phyloP scores from a whole-genome alignment of 2,888 invertebrate genomes.

The Lordiphosa fenestrarum region DNA sequence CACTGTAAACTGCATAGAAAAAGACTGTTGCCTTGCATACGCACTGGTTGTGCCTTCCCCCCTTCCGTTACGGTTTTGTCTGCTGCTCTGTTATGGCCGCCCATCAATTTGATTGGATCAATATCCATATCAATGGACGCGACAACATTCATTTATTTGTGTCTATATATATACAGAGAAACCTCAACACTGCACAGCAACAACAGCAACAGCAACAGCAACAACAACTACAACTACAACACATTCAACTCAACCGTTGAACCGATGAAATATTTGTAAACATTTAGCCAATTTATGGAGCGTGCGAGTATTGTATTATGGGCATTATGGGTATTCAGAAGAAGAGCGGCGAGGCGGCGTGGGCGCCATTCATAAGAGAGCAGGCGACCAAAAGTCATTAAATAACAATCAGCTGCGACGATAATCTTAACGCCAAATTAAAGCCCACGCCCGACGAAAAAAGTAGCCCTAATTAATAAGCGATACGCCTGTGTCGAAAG shows the following conservation, averaged over 20 bases:
- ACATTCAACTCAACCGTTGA: conserved; percentile 33
- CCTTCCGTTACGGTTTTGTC: conserved; percentile 32
- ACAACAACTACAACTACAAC: neutral
- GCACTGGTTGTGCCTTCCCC: conserved; percentile 14
- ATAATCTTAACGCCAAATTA: conserved; percentile 57
- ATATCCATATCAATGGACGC: conserved; percentile 33
- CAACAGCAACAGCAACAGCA: no score
- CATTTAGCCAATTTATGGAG: conserved; percentile 68
- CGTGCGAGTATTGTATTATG: conserved; percentile 41
- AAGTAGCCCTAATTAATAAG: conserved; percentile 63
- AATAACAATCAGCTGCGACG: conserved; percentile 68
- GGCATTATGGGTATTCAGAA: conserved; percentile 4
- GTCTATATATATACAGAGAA: conserved; percentile 13
- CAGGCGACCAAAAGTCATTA: conserved; percentile 47
- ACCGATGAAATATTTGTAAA: conserved; percentile 66
- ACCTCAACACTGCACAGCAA: no score
- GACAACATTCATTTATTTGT: conserved; percentile 48
- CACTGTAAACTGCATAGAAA: conserved; percentile 51
- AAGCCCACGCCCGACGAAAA: conserved; percentile 32
- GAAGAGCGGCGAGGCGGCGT: conserved; percentile 25
- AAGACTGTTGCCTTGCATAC: conserved; percentile 43
- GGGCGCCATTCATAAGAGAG: conserved; percentile 64
- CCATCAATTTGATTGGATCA: conserved; percentile 72
- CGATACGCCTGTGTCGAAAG: conserved; percentile 49
- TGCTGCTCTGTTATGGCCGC: conserved; percentile 51